Evolutionary conservation across 2,888 invertebrate genomes (phyloP), one percentile per base, ranked within the genome.

Genomic region (Biston stratarius): DNA sequence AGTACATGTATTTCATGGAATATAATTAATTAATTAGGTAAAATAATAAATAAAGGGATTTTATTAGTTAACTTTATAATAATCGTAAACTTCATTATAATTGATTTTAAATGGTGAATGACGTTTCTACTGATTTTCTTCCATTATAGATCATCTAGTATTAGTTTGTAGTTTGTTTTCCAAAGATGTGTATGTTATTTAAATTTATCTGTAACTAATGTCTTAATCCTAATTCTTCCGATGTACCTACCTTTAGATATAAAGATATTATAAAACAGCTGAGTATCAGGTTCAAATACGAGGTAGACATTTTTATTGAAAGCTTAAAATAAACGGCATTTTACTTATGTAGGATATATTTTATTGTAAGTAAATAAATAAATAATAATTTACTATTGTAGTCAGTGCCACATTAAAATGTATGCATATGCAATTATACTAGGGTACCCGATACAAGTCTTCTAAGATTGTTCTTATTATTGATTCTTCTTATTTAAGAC

Each of bases 351-450:
- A 52, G 71, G 56, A 62, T 40, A 65, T 62, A 65, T 45, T 62
- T 64, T 57, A 65, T 55, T 74, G 74, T 72, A 74, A 74, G 75
- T 73, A 72, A 76, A 67, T 48, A 40, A 57, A 61, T 63, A 52
- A 67, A 59, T 64, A 64, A 60, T 66, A 56, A 55, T 69, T 71
- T 77, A 78, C 77, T 77, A 83, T 79, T 77, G 85, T 92, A 91
- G 91, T 84, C 86, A 87, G 92, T 93, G 92, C 93, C 93, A 93
- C 92, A 87, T 86, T 80, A 83, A 71, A 82, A 84, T 90, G 86
- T 89, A 88, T 15, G 55, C 42, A 36, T 86, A 85, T 87, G 83
- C 79, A 80, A 70, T 64, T 74, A 74, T 77, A 68, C 40, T 76
- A 85, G 89, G 87, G 72, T 79, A 88, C 52, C 53, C 36, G 53